A percentile compares a stretch with the other conserved stretches of the same genome.
phyloP scores from a whole-genome alignment of 2,797 vertebrate species.

The Bucorvus abyssinicus region DNA sequence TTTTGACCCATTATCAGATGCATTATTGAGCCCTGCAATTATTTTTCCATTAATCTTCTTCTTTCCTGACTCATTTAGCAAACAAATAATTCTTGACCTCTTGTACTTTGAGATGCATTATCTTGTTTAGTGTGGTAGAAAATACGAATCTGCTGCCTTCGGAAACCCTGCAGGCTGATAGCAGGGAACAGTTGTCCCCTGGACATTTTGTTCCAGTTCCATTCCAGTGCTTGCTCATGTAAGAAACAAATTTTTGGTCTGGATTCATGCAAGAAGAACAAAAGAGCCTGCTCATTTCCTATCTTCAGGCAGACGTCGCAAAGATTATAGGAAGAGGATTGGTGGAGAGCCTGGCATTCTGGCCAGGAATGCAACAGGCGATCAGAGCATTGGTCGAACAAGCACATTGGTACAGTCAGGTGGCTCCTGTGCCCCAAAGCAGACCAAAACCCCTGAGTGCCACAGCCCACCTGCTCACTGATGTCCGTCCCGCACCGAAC shows the following conservation, averaged over 20 bases:
- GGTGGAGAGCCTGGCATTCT: background rate
- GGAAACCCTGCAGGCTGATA: background rate
- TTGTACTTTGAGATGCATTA: fast-evolving
- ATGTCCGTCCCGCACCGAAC: background rate
- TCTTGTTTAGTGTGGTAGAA: background rate
- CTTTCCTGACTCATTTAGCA: conserved; percentile 19
- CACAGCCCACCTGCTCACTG: background rate
- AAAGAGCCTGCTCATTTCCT: background rate
- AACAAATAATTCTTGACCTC: background rate
- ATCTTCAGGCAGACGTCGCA: background rate
- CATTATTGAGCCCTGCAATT: background rate
- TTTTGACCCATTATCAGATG: background rate
- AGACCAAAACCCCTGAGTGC: background rate
- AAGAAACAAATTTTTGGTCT: background rate
- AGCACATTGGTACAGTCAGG: background rate
- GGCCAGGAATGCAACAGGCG: background rate
- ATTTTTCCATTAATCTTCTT: background rate
- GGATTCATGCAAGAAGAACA: background rate
- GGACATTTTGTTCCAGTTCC: background rate
- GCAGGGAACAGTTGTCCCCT: background rate
- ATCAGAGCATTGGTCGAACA: background rate
- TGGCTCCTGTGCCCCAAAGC: background rate
- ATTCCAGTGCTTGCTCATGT: background rate
- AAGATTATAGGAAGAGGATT: background rate
- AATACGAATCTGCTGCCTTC: background rate